Percentiles rank a stretch among this genome's conserved stretches.
Conservation (phyloP, 1,140 invertebrate species). For the Phenacoccus solenopsis region DNA sequence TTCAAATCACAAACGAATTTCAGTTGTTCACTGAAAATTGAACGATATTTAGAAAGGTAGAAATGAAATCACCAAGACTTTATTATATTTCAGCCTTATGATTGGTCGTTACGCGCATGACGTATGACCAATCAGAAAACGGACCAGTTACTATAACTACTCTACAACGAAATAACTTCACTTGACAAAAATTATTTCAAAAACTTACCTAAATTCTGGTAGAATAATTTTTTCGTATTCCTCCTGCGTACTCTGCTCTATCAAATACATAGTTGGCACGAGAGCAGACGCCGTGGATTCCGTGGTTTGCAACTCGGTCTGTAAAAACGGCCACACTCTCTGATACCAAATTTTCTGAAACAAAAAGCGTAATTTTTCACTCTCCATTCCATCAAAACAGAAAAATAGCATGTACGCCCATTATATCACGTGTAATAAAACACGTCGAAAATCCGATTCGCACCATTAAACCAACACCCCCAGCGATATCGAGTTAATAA, state of each 20-base stretch:
- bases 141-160: too few species aligned
- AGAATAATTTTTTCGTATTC: slow-evolving; percentile 77
- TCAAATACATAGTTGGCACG: slow-evolving; percentile 74
- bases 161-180: too few species aligned
- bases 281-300: slow-evolving; percentile 80
- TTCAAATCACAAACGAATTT: too few species aligned
- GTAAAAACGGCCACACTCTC: slow-evolving; percentile 80
- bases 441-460: neutral
- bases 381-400: too few species aligned
- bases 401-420: neutral
- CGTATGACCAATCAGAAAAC: too few species aligned
- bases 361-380: neutral
- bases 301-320: slow-evolving; percentile 66
- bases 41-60: too few species aligned
- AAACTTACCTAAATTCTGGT: slow-evolving; percentile 58
- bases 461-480: neutral
- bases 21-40: too few species aligned
- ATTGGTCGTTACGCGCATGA: too few species aligned
- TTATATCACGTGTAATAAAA: neutral
- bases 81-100: too few species aligned
- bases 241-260: slow-evolving; percentile 65
- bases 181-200: slow-evolving; percentile 5
- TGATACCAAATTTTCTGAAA: slow-evolving; percentile 88
- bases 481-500: too few species aligned
- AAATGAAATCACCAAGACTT: too few species aligned